A percentile compares a stretch with the other conserved stretches of the same genome.
phyloP scores from a whole-genome alignment of 2,113 vertebrate genomes.

The Alces alces region DNA sequence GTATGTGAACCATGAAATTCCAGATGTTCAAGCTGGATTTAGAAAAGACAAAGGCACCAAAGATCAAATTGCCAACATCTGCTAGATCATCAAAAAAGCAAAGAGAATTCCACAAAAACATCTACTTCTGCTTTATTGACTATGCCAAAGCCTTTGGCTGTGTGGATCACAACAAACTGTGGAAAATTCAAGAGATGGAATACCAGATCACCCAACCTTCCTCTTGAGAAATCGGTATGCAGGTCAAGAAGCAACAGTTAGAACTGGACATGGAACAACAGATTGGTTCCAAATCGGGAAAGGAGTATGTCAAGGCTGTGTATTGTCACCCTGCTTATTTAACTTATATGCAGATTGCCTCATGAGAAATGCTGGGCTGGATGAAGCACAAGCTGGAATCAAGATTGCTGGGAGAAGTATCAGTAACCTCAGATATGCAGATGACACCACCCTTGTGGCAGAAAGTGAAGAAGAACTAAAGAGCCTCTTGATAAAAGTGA shows the following conservation, averaged over 20 bases:
- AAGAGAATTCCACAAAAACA: background rate
- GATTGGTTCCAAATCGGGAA: background rate
- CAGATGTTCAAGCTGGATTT: background rate
- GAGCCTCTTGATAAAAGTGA: background rate
- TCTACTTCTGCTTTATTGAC: background rate
- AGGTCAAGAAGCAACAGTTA: background rate
- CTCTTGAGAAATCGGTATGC: background rate
- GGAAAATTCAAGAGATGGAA: background rate
- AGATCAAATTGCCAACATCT: background rate
- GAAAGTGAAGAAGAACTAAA: background rate
- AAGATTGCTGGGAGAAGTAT: background rate
- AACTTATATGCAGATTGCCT: background rate
- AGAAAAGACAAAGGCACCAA: background rate
- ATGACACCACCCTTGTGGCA: background rate
- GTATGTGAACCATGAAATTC: accelerated
- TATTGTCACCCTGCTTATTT: background rate
- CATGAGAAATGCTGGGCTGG: background rate
- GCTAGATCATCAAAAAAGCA: background rate
- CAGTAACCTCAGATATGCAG: background rate
- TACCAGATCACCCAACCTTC: background rate
- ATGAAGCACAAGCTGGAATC: background rate
- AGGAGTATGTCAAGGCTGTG: background rate
- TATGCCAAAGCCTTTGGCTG: background rate
- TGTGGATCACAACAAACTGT: background rate
- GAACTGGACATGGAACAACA: background rate